A percentile compares a stretch with the other conserved stretches of the same genome.
These are phyloP conservation scores for Endomychus coccineus DNA, from an alignment of 2,888 invertebrate species.

Conservation along the genomic window DNA sequence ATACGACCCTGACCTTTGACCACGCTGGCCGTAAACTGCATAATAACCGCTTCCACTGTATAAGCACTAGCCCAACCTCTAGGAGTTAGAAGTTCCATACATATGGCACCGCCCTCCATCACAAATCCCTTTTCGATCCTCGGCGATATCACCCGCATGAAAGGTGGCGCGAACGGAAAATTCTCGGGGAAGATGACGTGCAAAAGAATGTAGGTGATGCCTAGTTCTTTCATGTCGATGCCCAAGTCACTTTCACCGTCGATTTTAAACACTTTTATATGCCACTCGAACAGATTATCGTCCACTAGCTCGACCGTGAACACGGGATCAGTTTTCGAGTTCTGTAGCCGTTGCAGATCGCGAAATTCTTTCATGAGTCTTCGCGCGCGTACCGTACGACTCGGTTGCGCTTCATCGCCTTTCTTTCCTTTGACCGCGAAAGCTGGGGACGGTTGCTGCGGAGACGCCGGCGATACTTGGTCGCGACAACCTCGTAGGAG, in stretches of 20 bases:
- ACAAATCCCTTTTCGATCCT: constrained; percentile 69
- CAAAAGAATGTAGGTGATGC: constrained; percentile 65
- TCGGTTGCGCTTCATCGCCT: constrained; percentile 44
- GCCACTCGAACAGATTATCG: constrained; percentile 84
- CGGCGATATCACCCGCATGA: constrained; percentile 59
- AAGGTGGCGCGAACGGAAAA: constrained; percentile 84
- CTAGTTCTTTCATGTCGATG: constrained; percentile 71
- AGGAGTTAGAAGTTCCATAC: constrained; percentile 81
- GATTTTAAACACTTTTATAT: constrained; percentile 71
- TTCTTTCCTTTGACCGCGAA: constrained; percentile 33
- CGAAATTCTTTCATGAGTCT: constrained; percentile 80
- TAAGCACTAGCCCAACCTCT: constrained; percentile 84
- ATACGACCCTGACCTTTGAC: constrained; percentile 83
- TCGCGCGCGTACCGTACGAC: constrained; percentile 62
- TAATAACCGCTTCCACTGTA: constrained; percentile 79
- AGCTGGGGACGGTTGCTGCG: constrained; percentile 35
- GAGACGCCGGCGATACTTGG: constrained; percentile 38
- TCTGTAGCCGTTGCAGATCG: constrained; percentile 69
- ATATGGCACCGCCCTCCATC: constrained; percentile 86
- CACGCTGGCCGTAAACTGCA: constrained; percentile 83
- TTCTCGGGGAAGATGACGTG: constrained; percentile 81
- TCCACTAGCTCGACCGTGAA: constrained; percentile 80
- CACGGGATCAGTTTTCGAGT: constrained; percentile 60
- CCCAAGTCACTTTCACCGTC: constrained; percentile 79
- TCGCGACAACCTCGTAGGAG: constrained; percentile 38